Evolutionary conservation across 2,113 vertebrate genomes (phyloP).

Genomic region (Corydoras maculifer): DNA sequence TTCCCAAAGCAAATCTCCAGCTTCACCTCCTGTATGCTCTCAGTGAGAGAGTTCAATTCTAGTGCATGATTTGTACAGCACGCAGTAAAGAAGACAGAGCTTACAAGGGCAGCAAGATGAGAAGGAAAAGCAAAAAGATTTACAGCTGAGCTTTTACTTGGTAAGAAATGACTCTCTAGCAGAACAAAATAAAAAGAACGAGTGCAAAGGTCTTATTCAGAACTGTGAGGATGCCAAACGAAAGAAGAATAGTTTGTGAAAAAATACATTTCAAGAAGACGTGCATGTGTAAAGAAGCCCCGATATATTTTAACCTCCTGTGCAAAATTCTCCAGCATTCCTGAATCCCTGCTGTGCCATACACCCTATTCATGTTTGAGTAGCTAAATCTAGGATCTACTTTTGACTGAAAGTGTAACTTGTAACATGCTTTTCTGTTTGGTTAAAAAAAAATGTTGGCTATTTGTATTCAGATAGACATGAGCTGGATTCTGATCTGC

Average conservation of each 20-base stretch:
- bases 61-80: conserved; percentile 24
- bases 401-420: too few species aligned
- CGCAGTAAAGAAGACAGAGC: conserved; percentile 28
- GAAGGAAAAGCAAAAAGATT: conserved; percentile 43
- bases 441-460: too few species aligned
- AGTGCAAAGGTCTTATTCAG: conserved; percentile 9
- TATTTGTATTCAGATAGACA: too few species aligned
- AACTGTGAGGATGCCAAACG: background rate
- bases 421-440: too few species aligned
- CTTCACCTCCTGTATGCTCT: conserved; percentile 33
- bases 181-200: background rate
- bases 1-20: conserved; percentile 38
- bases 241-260: background rate
- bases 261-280: background rate
- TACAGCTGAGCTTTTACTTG: conserved; percentile 46
- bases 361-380: too few species aligned
- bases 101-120: conserved; percentile 9
- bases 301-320: too few species aligned
- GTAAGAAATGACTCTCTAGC: conserved; percentile 6
- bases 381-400: too few species aligned
- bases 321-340: too few species aligned
- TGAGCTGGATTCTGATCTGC: too few species aligned
- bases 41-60: conserved; percentile 39
- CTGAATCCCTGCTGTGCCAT: too few species aligned
- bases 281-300: background rate